A percentile compares a stretch with the other conserved stretches of the same genome.
Evolutionary conservation across 2,113 vertebrate species (phyloP).

Genomic region (Megaceryle torquata): DNA sequence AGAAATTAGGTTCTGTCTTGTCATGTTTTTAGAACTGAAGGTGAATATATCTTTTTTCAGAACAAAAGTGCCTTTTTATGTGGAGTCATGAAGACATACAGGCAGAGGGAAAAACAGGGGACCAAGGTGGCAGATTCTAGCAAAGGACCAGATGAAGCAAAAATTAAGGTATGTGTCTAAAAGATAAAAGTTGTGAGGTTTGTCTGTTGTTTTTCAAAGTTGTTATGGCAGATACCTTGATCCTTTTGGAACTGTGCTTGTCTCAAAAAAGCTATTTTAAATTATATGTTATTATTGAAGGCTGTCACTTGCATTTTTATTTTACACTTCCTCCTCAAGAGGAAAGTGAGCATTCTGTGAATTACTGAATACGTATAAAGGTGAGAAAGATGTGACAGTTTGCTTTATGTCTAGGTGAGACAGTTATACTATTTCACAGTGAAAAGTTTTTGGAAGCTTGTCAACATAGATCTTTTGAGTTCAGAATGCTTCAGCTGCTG

Average conservation of each 20-base stretch:
- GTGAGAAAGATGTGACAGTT: background rate
- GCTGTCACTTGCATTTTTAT: background rate
- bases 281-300: background rate
- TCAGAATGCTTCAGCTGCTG: background rate
- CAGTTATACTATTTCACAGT: background rate
- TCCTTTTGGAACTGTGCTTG: background rate
- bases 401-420: background rate
- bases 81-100: constrained; percentile 98
- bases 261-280: background rate
- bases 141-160: constrained; percentile 97
- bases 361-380: background rate
- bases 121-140: constrained; percentile 93
- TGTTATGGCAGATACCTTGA: background rate
- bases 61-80: constrained; percentile 99
- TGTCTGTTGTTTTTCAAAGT: background rate
- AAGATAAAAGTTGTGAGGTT: background rate
- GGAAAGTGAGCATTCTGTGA: background rate
- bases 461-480: background rate
- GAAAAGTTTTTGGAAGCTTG: background rate
- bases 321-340: background rate
- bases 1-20: background rate
- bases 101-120: constrained; percentile 98
- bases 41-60: constrained; percentile 67
- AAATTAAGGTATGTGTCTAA: constrained; percentile 88
- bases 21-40: background rate